These are phyloP conservation scores for Chascanopsetta lugubris DNA, from an alignment of 2,113 vertebrate genomes.

Conservation along the genomic window DNA sequence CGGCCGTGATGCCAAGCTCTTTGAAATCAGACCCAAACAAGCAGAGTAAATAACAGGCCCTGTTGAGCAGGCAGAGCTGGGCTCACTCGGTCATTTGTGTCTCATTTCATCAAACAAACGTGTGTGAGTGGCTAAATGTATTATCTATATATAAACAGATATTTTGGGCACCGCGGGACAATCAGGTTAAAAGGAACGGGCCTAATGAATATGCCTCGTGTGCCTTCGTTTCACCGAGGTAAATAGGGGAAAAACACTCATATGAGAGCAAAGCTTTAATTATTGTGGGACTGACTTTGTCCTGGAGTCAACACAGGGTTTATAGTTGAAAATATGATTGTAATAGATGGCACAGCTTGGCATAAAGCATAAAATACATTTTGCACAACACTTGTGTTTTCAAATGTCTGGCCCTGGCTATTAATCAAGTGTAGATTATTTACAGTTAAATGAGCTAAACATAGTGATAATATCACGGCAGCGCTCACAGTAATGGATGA, in stretches of 20 bases:
- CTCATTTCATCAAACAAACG: conserved; percentile 60
- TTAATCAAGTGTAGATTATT: not conserved
- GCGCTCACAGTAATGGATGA: not conserved
- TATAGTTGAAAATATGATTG: conserved; percentile 3
- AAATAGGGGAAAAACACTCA: conserved; percentile 49
- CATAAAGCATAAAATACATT: not conserved
- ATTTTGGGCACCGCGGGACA: conserved; percentile 58
- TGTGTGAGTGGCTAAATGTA: conserved; percentile 43
- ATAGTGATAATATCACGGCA: not conserved
- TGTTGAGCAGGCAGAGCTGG: conserved; percentile 17
- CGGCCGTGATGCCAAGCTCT: not conserved
- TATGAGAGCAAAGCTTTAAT: conserved; percentile 33
- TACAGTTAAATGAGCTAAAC: not conserved
- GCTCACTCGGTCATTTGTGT: conserved; percentile 53
- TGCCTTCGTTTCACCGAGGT: conserved; percentile 22
- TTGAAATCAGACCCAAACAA: conserved; percentile 29
- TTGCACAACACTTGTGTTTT: not conserved
- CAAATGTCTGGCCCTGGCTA: not conserved
- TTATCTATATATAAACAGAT: conserved; percentile 51
- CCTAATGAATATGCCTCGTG: conserved; percentile 34
- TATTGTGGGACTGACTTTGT: conserved; percentile 7
- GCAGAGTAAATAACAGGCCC: conserved; percentile 31
- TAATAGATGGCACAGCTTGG: not conserved
- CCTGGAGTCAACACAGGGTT: not conserved
- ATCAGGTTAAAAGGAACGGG: conserved; percentile 44